These are phyloP conservation scores for Apteryx mantelli DNA, from an alignment of 2,113 vertebrate species.

Conservation along the genomic window DNA sequence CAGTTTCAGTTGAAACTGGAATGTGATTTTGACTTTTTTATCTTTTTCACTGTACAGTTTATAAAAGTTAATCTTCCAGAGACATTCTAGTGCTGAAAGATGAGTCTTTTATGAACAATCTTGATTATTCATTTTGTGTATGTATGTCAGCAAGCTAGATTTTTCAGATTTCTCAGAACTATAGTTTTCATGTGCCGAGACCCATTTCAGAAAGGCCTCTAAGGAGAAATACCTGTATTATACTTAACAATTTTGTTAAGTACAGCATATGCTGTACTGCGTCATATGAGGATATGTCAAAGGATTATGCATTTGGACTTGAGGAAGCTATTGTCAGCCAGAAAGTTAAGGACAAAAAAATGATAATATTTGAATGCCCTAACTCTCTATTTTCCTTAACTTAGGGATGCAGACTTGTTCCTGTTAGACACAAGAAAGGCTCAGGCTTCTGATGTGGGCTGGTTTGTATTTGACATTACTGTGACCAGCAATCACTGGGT, in stretches of 20 bases:
- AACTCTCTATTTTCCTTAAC: constrained; percentile 50
- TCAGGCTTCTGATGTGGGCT: constrained; percentile 92
- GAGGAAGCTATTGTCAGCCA: background rate
- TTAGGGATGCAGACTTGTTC: constrained; percentile 95
- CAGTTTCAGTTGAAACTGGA: constrained; percentile 3
- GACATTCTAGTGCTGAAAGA: background rate
- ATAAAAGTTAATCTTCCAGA: constrained; percentile 7
- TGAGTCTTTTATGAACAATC: background rate
- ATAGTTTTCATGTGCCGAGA: background rate
- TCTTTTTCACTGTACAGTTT: background rate
- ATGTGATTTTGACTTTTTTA: constrained; percentile 22
- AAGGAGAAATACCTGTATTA: constrained; percentile 18
- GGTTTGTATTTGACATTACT: constrained; percentile 98
- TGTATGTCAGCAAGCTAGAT: background rate
- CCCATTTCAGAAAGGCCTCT: constrained; percentile 18
- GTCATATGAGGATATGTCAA: background rate
- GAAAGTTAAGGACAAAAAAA: constrained; percentile 9
- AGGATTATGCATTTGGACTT: background rate
- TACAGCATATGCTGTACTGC: background rate
- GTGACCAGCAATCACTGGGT: constrained; percentile 99
- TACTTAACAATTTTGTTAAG: background rate
- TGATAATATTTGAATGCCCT: background rate
- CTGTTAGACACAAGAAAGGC: constrained; percentile 90
- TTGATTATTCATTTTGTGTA: background rate
- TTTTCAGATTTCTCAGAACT: constrained; percentile 30